These are phyloP conservation scores for Kryptolebias marmoratus DNA, from an alignment of 2,113 vertebrate genomes.

Conservation along the genomic window DNA sequence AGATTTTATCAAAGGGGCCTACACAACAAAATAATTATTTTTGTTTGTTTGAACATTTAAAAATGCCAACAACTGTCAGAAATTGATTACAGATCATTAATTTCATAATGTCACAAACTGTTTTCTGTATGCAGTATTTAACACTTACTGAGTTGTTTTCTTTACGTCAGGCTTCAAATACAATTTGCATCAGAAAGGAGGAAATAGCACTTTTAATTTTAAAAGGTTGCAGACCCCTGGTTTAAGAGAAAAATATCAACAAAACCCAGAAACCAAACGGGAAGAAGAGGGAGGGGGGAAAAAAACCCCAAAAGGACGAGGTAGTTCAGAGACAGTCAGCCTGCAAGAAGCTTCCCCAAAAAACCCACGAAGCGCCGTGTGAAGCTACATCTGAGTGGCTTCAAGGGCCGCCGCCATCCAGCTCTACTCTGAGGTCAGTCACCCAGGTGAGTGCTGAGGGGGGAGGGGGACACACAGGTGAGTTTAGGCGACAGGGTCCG, in stretches of 20 bases:
- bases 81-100: too few relatives aligned
- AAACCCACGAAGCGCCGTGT: constrained; percentile 39
- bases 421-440: constrained; percentile 52
- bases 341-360: constrained; percentile 13
- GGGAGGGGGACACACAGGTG: constrained; percentile 39
- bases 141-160: too few relatives aligned
- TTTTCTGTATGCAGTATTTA: too few relatives aligned
- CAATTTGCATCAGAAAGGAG: too few relatives aligned
- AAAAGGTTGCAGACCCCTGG: too few relatives aligned
- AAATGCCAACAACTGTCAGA: too few relatives aligned
- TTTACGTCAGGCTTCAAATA: too few relatives aligned
- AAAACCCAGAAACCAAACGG: constrained; percentile 36
- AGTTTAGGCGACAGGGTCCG: constrained; percentile 43
- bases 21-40: too few relatives aligned
- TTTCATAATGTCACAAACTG: too few relatives aligned
- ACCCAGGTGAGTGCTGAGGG: constrained; percentile 40
- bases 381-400: constrained; percentile 26
- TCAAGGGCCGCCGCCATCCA: constrained; percentile 37
- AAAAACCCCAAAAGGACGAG: constrained; percentile 1
- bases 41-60: too few relatives aligned
- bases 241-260: neutral
- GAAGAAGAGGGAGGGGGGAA: neutral
- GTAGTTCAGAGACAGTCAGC: constrained; percentile 10
- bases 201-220: too few relatives aligned
- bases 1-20: too few relatives aligned